Evolutionary conservation across 2,113 vertebrate species (phyloP), one percentile per base, ranked within the genome.

Genomic region (Meriones unguiculatus): DNA sequence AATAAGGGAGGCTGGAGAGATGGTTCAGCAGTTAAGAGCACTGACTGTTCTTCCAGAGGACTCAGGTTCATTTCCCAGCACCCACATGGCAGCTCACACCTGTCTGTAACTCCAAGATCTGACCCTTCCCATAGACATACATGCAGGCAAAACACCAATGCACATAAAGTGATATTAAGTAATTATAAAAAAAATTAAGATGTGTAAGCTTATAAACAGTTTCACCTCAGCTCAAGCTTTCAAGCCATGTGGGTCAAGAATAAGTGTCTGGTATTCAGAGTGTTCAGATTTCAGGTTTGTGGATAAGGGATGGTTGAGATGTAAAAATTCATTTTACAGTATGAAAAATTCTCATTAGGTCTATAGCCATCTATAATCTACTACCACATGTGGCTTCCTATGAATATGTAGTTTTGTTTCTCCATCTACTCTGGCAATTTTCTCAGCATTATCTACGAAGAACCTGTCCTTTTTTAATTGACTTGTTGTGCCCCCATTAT

Each of bases 221-320:
- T 46, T 78, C 76, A 52, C 25, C 46, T 78, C 14, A 82, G 81
- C 18, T 90, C 54, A 73, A 87, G n/a, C 76, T 87, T 92, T 82
- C 12, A 46, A 82, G 81, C 75, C 30, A 82, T 9, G 24, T 96
- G 38, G 52, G 24, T 92, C 80, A 82, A 32, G n/a, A 64, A n/a
- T 17, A 64, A 64, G 24, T 28, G 5, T 38, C n/a, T 41, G n/a
- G 13, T 41, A 7, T 59, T 28, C 52, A 84, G 54, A n/a, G 59
- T 30, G 50, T 41, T 54, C n/a, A 78, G 72, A 80, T 59, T 96
- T 86, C 86, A 92, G 17, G 10, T 93, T 75, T 80, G 65, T 90
- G 73, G 78, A 46, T 86, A 46, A 92, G 46, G 41, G 46, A n/a
- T 30, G 14, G n/a, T 62, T 38, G 46, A 46, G 9, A 46, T 46